Evolutionary conservation across 2,113 vertebrate genomes (phyloP).

Genomic region (Sterna hirundo): DNA sequence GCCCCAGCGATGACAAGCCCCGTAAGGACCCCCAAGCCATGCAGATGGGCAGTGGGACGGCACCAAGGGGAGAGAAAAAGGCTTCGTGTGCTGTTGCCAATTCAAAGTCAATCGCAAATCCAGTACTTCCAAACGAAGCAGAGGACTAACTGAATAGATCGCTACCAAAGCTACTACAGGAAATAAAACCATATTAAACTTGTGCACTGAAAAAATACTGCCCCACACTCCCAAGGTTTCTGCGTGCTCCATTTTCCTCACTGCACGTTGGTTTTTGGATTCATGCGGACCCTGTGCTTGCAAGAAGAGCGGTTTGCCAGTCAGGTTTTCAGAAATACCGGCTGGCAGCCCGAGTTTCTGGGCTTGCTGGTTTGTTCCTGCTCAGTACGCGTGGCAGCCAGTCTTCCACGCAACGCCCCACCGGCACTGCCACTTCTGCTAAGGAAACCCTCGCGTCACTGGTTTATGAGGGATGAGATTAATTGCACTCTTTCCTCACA

Average conservation of each 20-base stretch:
- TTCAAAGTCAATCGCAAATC: neutral
- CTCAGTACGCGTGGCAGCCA: neutral
- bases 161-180: neutral
- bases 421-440: neutral
- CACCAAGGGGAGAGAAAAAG: neutral
- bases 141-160: neutral
- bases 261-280: neutral
- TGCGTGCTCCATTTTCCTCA: neutral
- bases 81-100: neutral
- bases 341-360: neutral
- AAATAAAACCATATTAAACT: neutral
- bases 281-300: neutral
- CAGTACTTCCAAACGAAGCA: neutral
- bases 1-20: fast-evolving
- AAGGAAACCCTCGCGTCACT: neutral
- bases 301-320: neutral
- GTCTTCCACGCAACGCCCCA: neutral
- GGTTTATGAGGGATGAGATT: neutral
- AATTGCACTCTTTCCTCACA: neutral
- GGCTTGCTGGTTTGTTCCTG: neutral
- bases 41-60: neutral
- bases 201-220: neutral
- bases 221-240: neutral
- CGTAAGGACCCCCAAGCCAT: neutral
- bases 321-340: neutral